Evolutionary conservation across 2,888 invertebrate species (phyloP).

Genomic region (Orthosia incerta): DNA sequence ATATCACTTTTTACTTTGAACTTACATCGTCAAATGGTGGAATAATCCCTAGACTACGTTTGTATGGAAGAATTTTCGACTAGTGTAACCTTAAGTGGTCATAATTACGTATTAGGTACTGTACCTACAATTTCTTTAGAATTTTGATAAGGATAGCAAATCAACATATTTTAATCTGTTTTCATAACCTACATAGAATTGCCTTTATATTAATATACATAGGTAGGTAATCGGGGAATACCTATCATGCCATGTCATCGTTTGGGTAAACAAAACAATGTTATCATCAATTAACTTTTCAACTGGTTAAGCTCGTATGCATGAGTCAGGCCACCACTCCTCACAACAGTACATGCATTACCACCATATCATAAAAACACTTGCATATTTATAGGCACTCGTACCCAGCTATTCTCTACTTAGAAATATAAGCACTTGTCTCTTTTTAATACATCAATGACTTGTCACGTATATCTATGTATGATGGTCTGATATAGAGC

Average conservation of each 20-base stretch:
- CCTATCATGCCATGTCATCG: constrained; percentile 17
- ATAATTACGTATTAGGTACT: constrained; percentile 16
- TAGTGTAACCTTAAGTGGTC: too few species aligned
- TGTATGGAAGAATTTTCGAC: too few species aligned
- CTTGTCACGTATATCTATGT: too few species aligned
- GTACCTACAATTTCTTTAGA: constrained; percentile 10
- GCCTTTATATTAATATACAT: constrained; percentile 11
- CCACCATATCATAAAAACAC: constrained; percentile 7
- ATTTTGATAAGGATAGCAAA: constrained; percentile 36
- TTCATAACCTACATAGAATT: not conserved
- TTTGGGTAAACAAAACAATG: constrained; percentile 36
- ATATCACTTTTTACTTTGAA: too few species aligned
- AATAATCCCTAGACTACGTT: too few species aligned
- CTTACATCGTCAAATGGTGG: too few species aligned
- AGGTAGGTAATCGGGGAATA: constrained; percentile 17
- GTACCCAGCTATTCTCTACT: not conserved
- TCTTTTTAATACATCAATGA: too few species aligned
- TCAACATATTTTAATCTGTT: constrained; percentile 19
- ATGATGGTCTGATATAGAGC: not conserved
- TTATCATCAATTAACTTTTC: constrained; percentile 33
- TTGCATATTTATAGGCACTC: constrained; percentile 8
- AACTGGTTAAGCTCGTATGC: not conserved
- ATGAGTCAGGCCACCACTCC: constrained; percentile 12
- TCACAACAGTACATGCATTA: constrained; percentile 2
- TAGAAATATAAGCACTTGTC: not conserved